Conservation (phyloP, 2,888 invertebrate genomes). For the Zaprionus lineosus region DNA sequence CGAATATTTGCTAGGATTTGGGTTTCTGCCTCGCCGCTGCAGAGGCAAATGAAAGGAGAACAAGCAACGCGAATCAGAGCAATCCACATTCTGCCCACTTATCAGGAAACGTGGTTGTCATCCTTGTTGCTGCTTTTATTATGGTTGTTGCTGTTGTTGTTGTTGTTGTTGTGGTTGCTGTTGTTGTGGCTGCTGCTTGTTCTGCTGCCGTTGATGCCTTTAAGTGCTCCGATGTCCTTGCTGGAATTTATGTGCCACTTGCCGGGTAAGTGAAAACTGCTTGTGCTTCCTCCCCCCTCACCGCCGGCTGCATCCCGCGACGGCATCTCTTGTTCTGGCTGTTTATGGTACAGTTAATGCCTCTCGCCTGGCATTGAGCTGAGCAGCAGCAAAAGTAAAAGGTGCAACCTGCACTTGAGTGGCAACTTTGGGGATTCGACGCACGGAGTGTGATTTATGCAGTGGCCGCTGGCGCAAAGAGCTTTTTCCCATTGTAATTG, state of each 20-base stretch:
- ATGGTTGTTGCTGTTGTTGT: conserved; percentile 10
- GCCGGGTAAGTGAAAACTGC: conserved; percentile 70
- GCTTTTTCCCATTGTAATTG: conserved; percentile 44
- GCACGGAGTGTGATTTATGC: conserved; percentile 71
- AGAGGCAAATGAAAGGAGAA: no score
- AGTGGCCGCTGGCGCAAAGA: conserved; percentile 26
- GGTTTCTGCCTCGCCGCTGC: not conserved
- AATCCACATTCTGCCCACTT: conserved; percentile 56
- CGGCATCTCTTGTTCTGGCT: not conserved
- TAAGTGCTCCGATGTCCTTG: conserved; percentile 61
- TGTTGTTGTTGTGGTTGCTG: conserved; percentile 7
- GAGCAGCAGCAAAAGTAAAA: conserved; percentile 21
- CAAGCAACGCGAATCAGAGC: conserved; percentile 29
- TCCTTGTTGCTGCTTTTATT: conserved; percentile 4
- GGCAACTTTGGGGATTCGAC: conserved; percentile 10
- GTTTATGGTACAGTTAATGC: conserved; percentile 40
- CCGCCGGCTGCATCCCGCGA: not conserved
- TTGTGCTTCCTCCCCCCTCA: no score
- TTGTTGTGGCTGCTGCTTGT: conserved; percentile 13
- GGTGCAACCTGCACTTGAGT: conserved; percentile 29
- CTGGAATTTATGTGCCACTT: conserved; percentile 73
- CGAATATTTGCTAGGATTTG: conserved; percentile 54
- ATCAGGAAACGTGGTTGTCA: conserved; percentile 49
- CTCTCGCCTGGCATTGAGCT: conserved; percentile 45
- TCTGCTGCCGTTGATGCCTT: conserved; percentile 22